These are phyloP conservation scores for Noturus placidus DNA, from an alignment of 2,113 vertebrate genomes.

Conservation along the genomic window DNA sequence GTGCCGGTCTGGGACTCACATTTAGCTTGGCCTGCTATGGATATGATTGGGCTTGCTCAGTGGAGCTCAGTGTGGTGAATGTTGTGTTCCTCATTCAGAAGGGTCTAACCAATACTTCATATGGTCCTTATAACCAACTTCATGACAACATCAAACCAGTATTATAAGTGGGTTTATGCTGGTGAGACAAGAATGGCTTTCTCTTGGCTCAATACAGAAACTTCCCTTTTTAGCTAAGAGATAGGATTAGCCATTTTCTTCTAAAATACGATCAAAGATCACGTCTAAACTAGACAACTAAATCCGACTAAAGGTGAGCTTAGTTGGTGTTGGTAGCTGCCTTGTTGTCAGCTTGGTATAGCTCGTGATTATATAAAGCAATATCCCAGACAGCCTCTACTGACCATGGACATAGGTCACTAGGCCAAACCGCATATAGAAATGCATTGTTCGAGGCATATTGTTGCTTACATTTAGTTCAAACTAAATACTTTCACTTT, in stretches of 20 bases:
- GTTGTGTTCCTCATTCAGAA: conserved; percentile 33
- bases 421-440: background rate
- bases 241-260: background rate
- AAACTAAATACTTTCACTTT: background rate
- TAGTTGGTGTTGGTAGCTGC: background rate
- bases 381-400: background rate
- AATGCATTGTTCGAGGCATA: background rate
- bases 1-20: conserved; percentile 62
- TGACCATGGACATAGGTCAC: background rate
- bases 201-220: background rate
- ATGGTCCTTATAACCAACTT: background rate
- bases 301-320: background rate
- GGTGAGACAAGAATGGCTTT: conserved; percentile 5
- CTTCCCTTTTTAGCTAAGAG: background rate
- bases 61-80: conserved; percentile 23
- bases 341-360: background rate
- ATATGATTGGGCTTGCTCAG: conserved; percentile 28
- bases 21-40: conserved; percentile 61
- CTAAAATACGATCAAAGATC: background rate
- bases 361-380: background rate
- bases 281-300: background rate
- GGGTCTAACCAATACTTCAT: conserved; percentile 27
- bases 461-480: background rate
- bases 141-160: conserved; percentile 12
- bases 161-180: conserved; percentile 32